Evolutionary conservation across 2,797 vertebrate species (phyloP).

Genomic region (Brachymystax lenok): DNA sequence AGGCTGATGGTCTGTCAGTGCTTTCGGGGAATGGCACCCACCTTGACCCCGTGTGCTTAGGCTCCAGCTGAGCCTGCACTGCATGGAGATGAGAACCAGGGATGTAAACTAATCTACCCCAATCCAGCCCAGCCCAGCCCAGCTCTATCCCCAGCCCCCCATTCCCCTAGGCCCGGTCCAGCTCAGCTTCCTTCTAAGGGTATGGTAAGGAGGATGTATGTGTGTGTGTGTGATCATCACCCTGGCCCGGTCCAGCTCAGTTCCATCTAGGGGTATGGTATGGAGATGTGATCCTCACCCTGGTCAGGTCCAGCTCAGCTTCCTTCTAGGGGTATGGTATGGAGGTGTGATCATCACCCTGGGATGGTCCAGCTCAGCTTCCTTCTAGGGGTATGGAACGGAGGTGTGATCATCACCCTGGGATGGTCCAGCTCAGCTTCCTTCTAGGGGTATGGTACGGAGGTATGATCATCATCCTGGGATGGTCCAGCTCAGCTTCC

Average conservation of each 20-base stretch:
- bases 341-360: too few relatives aligned
- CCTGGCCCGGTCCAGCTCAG: background rate
- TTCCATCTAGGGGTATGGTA: background rate
- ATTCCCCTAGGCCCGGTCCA: background rate
- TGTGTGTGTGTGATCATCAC: background rate
- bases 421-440: too few relatives aligned
- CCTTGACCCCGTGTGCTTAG: constrained; percentile 67
- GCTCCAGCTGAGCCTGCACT: constrained; percentile 59
- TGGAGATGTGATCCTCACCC: too few relatives aligned
- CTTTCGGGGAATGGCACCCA: constrained; percentile 63
- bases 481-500: background rate
- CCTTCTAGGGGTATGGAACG: too few relatives aligned
- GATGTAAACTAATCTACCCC: constrained; percentile 3
- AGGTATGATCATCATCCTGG: background rate
- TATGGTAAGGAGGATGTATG: too few relatives aligned
- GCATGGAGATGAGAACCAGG: constrained; percentile 38
- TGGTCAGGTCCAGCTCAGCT: background rate
- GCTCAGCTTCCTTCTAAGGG: background rate
- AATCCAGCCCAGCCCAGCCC: background rate
- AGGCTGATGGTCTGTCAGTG: constrained; percentile 63
- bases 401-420: too few relatives aligned
- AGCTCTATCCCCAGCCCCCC: background rate
- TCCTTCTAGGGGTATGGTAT: background rate
- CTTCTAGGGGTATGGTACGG: too few relatives aligned
- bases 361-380: too few relatives aligned